These are phyloP conservation scores for Acronicta psi DNA, from an alignment of 2,888 invertebrate species.

Conservation along the genomic window DNA sequence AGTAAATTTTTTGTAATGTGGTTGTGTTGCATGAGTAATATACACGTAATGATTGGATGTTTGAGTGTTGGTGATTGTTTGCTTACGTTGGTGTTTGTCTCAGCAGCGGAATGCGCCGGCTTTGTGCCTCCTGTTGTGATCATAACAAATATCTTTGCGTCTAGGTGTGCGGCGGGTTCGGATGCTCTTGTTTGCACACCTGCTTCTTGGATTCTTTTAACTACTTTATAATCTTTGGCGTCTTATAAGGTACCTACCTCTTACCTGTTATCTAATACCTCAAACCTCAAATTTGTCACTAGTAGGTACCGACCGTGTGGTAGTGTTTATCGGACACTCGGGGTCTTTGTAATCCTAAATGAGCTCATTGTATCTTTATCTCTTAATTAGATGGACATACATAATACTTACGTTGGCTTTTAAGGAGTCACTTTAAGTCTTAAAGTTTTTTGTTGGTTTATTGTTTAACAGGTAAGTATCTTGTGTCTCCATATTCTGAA, in stretches of 20 bases:
- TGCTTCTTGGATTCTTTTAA: slow-evolving; percentile 59
- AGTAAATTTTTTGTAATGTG: slow-evolving; percentile 29
- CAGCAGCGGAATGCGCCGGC: slow-evolving; percentile 62
- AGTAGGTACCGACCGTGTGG: slow-evolving; percentile 14
- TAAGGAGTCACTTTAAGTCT: too few relatives aligned
- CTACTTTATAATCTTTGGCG: slow-evolving; percentile 26
- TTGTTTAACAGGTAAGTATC: slow-evolving; percentile 7
- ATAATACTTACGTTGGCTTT: slow-evolving; percentile 40
- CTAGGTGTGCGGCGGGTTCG: slow-evolving; percentile 45
- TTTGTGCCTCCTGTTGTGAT: slow-evolving; percentile 59
- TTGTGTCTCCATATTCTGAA: slow-evolving; percentile 12
- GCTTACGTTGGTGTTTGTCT: slow-evolving; percentile 51
- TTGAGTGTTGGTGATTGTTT: slow-evolving; percentile 55
- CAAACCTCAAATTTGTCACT: slow-evolving; percentile 21
- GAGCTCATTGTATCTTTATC: slow-evolving; percentile 36
- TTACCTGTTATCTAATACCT: slow-evolving; percentile 19
- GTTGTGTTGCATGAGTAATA: slow-evolving; percentile 43
- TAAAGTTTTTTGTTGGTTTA: slow-evolving; percentile 5
- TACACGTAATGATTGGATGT: slow-evolving; percentile 53
- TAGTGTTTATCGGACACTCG: slow-evolving; percentile 20
- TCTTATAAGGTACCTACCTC: slow-evolving; percentile 11
- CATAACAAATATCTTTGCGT: slow-evolving; percentile 60
- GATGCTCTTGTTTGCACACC: slow-evolving; percentile 63
- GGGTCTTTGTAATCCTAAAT: slow-evolving; percentile 20
- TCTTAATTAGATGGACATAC: slow-evolving; percentile 30